Evolutionary conservation across 1,140 invertebrate genomes (phyloP), one percentile per base, ranked within the genome.

Genomic region (Sycophila sp.): DNA sequence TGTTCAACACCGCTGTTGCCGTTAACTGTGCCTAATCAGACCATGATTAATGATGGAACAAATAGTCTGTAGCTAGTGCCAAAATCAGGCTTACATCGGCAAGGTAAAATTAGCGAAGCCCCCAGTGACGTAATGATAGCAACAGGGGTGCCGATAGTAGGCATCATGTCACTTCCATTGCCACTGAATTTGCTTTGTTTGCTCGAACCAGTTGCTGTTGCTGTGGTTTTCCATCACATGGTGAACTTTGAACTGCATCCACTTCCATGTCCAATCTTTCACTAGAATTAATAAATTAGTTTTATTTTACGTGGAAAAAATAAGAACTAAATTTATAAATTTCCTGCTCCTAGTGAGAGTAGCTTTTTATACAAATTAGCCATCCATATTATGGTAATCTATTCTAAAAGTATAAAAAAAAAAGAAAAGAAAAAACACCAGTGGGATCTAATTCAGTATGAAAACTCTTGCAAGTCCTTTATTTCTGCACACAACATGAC

Each of bases 111-210:
- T 81, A 86, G 79, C 78, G 77, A 82, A 86, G 80, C 83, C 83
- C 83, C 83, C 83, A 82, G 75, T 83, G 78, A 81, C 82, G 83
- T 79, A 80, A 81, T 75, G 76, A 79, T 75, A 77, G 76, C 77
- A 82, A 80, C 77, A 80, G 81, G 83, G 83, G 81, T 84, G 82
- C 81, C 75, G 69, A 83, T 73, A 86, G 82, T 78, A 86, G 83
- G 83, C 83, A 86, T 86, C 84, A 86, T 86, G 84, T 86, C 79
- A 86, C 84, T 84, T 86, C 84, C 84, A 86, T 86, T 75, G 84
- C 83, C 55, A 86, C 70, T 71, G 83, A 84, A 78, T 86, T 86
- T 66, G 83, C 80, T 82, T 86, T 86, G 74, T 81, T 86, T 70
- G 83, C 76, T 72, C 83, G 79, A 65, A 85, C 83, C 51, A 86